Evolutionary conservation across 2,888 invertebrate genomes (phyloP).

Genomic region (Candidula unifasciata): DNA sequence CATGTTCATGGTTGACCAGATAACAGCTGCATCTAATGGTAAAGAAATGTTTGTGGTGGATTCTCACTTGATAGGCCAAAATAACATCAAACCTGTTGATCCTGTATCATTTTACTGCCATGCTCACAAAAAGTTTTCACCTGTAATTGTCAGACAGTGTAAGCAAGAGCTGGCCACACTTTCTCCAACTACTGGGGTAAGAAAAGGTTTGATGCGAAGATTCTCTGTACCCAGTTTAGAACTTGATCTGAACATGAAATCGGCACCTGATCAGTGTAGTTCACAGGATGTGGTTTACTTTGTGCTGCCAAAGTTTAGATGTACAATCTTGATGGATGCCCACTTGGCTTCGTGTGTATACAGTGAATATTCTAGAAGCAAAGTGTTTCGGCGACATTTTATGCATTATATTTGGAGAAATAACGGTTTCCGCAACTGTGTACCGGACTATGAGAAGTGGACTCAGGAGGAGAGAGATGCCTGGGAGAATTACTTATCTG

Average conservation of each 20-base stretch:
- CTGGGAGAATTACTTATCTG: conserved; percentile 43
- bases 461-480: conserved; percentile 38
- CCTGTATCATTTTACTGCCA: conserved; percentile 38
- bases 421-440: conserved; percentile 50
- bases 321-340: conserved; percentile 57
- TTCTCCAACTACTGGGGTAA: not conserved
- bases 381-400: conserved; percentile 62
- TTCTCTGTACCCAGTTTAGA: conserved; percentile 38
- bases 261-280: not conserved
- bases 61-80: not conserved
- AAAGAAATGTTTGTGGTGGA: conserved; percentile 17
- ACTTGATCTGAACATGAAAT: not conserved
- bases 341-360: conserved; percentile 64
- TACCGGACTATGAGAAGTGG: conserved; percentile 41
- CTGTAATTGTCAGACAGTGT: conserved; percentile 15
- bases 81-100: not conserved
- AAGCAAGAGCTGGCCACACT: not conserved
- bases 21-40: conserved; percentile 21
- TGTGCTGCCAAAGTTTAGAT: conserved; percentile 47
- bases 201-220: conserved; percentile 23
- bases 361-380: conserved; percentile 56
- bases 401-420: conserved; percentile 55
- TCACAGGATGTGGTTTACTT: conserved; percentile 34
- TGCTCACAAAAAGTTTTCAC: conserved; percentile 30
- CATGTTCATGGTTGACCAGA: conserved; percentile 43